Evolutionary conservation across 2,113 vertebrate genomes (phyloP).

Genomic region (Mesocricetus auratus): DNA sequence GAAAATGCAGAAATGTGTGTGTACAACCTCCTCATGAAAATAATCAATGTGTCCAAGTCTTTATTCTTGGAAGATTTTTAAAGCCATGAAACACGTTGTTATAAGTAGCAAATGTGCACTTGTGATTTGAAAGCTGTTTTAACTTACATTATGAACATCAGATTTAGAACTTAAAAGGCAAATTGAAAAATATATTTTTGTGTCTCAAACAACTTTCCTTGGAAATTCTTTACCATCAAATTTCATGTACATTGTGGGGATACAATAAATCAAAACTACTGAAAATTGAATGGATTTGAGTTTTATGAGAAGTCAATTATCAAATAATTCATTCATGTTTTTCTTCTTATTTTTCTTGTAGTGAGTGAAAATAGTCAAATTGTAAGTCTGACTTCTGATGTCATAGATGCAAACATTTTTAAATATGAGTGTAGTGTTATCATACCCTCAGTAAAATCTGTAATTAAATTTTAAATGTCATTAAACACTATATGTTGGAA

Average conservation of each 20-base stretch:
- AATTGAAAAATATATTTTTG: conserved; percentile 48
- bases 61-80: conserved; percentile 29
- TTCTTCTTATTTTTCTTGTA: neutral
- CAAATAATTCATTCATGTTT: conserved; percentile 5
- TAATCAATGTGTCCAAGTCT: conserved; percentile 26
- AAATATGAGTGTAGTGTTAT: neutral
- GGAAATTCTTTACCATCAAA: neutral
- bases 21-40: conserved; percentile 8
- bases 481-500: conserved; percentile 7
- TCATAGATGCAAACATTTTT: neutral
- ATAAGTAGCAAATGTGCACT: conserved; percentile 11
- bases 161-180: conserved; percentile 57
- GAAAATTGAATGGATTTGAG: neutral
- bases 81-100: conserved; percentile 49
- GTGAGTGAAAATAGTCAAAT: conserved; percentile 23
- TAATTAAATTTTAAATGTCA: conserved; percentile 55
- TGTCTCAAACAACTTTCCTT: conserved; percentile 13
- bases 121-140: conserved; percentile 49
- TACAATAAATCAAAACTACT: conserved; percentile 33
- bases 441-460: conserved; percentile 14
- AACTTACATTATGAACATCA: conserved; percentile 50
- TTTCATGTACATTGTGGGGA: neutral
- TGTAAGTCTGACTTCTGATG: neutral
- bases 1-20: conserved; percentile 83
- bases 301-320: neutral